A percentile compares a stretch with the other conserved stretches of the same genome.
Conservation (phyloP, 2,888 invertebrate species). For the Cyclophora punctaria region DNA sequence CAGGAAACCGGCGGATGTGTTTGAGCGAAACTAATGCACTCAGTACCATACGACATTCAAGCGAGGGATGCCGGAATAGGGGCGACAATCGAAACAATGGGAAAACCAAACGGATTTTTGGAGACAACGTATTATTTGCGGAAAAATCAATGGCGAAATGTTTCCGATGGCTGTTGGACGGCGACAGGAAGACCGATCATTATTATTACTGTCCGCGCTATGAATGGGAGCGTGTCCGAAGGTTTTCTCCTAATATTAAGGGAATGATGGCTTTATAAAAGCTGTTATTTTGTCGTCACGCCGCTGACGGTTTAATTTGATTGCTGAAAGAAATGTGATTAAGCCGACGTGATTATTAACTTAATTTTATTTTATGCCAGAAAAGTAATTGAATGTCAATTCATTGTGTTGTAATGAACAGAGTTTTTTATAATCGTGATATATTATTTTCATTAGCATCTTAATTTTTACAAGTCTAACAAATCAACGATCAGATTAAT, state of each 20-base stretch:
- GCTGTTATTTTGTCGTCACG: constrained; percentile 57
- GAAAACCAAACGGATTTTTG: constrained; percentile 35
- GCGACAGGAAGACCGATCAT: constrained; percentile 62
- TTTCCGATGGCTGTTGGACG: constrained; percentile 53
- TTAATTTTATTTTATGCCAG: constrained; percentile 4
- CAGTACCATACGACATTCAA: constrained; percentile 57
- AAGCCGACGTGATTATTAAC: constrained; percentile 13
- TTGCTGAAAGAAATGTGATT: constrained; percentile 25
- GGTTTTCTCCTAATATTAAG: constrained; percentile 47
- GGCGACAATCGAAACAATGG: constrained; percentile 37
- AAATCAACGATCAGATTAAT: too few species aligned
- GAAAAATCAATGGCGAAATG: constrained; percentile 70
- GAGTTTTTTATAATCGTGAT: too few species aligned
- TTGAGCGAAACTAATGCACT: constrained; percentile 72
- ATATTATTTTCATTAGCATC: too few species aligned
- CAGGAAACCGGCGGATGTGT: constrained; percentile 67
- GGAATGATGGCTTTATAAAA: constrained; percentile 58
- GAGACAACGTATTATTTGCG: constrained; percentile 62
- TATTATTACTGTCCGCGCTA: constrained; percentile 59
- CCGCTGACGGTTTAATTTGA: constrained; percentile 37
- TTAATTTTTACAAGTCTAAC: too few species aligned
- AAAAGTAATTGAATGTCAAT: constrained; percentile 3
- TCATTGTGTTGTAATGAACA: too few species aligned
- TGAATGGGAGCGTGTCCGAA: constrained; percentile 50
- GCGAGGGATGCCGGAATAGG: constrained; percentile 27